Base-by-base conservation (phyloP, 2,113 vertebrate species). In the Gila orcuttii region DNA sequence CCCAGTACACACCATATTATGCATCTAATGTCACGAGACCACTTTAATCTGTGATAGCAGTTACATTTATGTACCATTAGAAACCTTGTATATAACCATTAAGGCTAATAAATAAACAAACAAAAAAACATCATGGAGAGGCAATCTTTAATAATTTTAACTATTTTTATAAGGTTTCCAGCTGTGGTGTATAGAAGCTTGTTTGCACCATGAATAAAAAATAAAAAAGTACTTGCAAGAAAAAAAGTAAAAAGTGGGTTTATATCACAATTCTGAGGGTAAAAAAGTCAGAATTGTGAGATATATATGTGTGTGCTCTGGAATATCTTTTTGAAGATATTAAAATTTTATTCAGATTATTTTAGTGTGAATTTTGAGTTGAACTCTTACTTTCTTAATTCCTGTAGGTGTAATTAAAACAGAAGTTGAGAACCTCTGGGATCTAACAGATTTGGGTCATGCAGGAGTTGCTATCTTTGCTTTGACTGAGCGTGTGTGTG, bases 331-430 rank as follows among this genome's bases (percentile, higher is more conserved):
- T 45, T 36, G 21, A 25, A 21, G 21, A 45, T 39, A 10, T 42
- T 42, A 2, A 9, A 42, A 42, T 42, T 42, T 7, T 42, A 10
- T 10, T 42, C 42, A 9, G 2, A 42, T 74, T 55, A 25, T 57
- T 7, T 39, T 52, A 57, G 68, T 42, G 23, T 45, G 28, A 52
- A 31, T 52, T 52, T 60, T 25, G 42, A 6, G 52, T 6, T 85
- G 60, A 85, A 42, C 78, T 62, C 52, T 82, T 87, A 64, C 21
- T 64, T 80, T 42, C 36, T 69, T 64, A 87, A 84, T 83, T 87
- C 80, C 84, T 76, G 31, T 78, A 86, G 82, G 85, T 88, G 55
- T 84, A 84, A 88, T 89, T 87, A 89, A 89, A 85, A 84, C 77
- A 82, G 79, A 87, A 82, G 39, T 60, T 77, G 64, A 66, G 88